Evolutionary conservation across 2,113 vertebrate genomes (phyloP), one percentile per base, ranked within the genome.

Genomic region (Aptenodytes patagonicus): DNA sequence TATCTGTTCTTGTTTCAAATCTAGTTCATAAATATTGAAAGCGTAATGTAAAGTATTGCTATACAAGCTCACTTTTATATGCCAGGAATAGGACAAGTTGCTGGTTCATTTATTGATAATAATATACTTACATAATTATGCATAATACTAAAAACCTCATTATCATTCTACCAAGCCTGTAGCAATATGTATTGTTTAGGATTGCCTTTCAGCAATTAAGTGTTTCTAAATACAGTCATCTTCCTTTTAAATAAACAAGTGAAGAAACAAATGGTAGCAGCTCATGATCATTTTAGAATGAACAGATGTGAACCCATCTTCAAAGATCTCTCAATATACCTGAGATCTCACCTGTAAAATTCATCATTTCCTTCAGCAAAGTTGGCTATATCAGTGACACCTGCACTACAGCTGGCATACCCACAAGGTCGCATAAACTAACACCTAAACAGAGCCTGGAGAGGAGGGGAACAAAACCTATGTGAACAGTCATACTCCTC

Each of bases 21-120:
- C 69, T 83, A 73, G 26, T 42, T 92, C 70, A 91, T 89, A 95
- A 94, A 96, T 96, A 95, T 42, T 89, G 89, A 94, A 97, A 95
- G 21, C 10, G 4, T 40, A 78, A 95, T 15, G 9, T 49, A 83
- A 78, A 94, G 46, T 32, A 89, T 14, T 83, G 34, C 71, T 87
- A 55, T 36, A 91, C 36, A 54, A 87, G 83, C 55, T 87, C 51
- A 66, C 21, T 94, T 95, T 49, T 60, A 92, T 32, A 55, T 52
- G 49, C 47, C 71, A 86, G 70, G 18, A 91, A 87, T 29, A 91
- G 20, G 31, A 86, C 0, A 4, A 82, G 21, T n/a, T 90, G 83
- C 49, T 47, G 52, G 24, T 91, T 93, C 77, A 85, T 81, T 95
- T 97, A 81, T 83, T 93, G 88, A 86, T 90, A 79, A 89, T 77